Evolutionary conservation across 2,888 invertebrate species (phyloP), one percentile per base, ranked within the genome.

Genomic region (Amphimallon solstitiale): DNA sequence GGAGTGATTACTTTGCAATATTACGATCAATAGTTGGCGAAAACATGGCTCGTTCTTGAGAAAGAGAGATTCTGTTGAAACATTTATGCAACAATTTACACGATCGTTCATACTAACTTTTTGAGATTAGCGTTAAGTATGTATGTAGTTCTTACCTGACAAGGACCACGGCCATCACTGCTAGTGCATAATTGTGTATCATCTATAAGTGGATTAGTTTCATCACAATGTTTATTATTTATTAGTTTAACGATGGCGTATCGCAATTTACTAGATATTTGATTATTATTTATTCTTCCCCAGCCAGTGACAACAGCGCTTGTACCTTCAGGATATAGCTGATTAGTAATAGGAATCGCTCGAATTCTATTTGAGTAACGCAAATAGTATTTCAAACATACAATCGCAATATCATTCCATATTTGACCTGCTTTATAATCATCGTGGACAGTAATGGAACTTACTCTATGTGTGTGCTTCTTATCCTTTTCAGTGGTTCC

Each of bases 261-360:
- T 12, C 56, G 23, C 7, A 56, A 29, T 29, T 29, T 56, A 9
- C 12, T 40, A 40, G 40, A 29, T 56, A 40, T 6, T 56, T 56
- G 15, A 4, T 43, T 43, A 14, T 56, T 37, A 14, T 56, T 56
- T 40, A 37, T 43, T 14, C 15, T n/a, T 38, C 56, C 56, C 56
- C 56, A 56, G 9, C 56, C 56, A 12, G 14, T 43, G 10, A 56
- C 43, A 40, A 56, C 23, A 23, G 56, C 56, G 12, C 4, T 15
- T 14, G 40, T 56, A n/a, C 43, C 56, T 56, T 56, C 56, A 4
- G 56, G 56, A 43, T 56, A 56, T 19, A 38, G 12, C 14, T 40
- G 40, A 29, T 43, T 23, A 3, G 56, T 14, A 56, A 43, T 7
- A 40, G 56, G n/a, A 7, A 56, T 56, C 10, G 56, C 23, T n/a